Base-by-base conservation (phyloP, 1,140 invertebrate genomes). In the Brachionus calyciflorus region DNA sequence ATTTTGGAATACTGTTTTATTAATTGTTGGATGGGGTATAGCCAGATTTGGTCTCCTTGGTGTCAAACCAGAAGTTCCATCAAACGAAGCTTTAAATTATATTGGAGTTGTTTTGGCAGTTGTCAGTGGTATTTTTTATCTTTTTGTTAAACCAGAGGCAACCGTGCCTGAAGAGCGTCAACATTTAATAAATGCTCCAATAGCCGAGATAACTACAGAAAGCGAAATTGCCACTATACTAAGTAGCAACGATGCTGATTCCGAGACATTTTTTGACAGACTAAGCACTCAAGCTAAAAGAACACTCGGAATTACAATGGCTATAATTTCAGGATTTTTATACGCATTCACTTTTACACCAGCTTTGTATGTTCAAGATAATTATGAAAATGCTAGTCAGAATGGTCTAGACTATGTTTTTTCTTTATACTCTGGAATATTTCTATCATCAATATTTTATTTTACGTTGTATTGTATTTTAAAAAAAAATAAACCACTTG, bases 371-470 rank as follows among this genome's bases (percentile, higher is more conserved):
- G 79, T 85, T 0, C 82, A 86, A 79, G 82, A 86, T 60, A 80
- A 83, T 55, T 65, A 77, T 41, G 19, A 44, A 4, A 7, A 60
- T 76, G 37, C 79, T 9, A 75, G 79, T 17, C 78, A 80, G 55
- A 77, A 79, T 83, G 86, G 79, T 68, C 77, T 87, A 33, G 84
- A 85, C 73, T 87, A 86, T 79, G 84, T 85, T 6, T 87, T 87
- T 81, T 81, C 85, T 12, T 83, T 85, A 63, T 87, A 83, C 77
- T 80, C 81, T 77, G 86, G 86, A 24, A 87, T 87, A 48, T 84
- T 82, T 60, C 19, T 80, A 5, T 81, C 85, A 12, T 84, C 84
- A 44, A 82, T 82, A 10, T 40, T 82, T 3, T 84, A 84, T 77
- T 84, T 86, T 78, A 70, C 83, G 9, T 79, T 85, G 14, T 87